A percentile compares a stretch with the other conserved stretches of the same genome.
phyloP scores from a whole-genome alignment of 2,888 invertebrate species.

The Trisateles emortualis region DNA sequence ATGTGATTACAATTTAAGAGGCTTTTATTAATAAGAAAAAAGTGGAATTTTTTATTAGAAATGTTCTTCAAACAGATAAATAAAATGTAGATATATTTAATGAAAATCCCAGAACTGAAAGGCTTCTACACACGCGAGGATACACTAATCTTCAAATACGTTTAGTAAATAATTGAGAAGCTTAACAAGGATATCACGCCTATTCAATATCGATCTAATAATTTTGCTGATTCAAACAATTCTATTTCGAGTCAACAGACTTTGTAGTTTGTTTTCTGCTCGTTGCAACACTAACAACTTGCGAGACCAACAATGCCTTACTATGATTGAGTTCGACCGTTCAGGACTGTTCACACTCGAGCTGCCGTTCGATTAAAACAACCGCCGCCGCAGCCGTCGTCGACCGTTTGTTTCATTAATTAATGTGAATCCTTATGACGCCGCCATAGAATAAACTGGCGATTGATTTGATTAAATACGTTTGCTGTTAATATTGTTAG shows the following conservation, averaged over 20 bases:
- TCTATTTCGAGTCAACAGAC: constrained; percentile 2
- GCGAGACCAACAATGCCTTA: constrained; percentile 27
- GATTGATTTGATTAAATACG: constrained; percentile 46
- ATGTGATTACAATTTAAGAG: constrained; percentile 18
- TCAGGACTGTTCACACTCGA: constrained; percentile 26
- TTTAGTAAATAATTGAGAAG: constrained; percentile 33
- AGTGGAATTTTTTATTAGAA: background rate
- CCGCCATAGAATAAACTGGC: constrained; percentile 22
- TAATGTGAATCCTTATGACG: constrained; percentile 48
- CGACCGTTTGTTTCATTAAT: constrained; percentile 36
- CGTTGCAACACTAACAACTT: constrained; percentile 15
- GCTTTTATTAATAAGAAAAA: constrained; percentile 9
- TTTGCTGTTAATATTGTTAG: constrained; percentile 10
- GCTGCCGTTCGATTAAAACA: constrained; percentile 34
- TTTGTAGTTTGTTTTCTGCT: constrained; percentile 18
- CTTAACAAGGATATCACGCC: constrained; percentile 34
- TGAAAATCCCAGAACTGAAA: no score
- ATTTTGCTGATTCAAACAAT: constrained; percentile 12
- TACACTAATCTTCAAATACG: background rate
- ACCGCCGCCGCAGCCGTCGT: no score
- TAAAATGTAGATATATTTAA: background rate
- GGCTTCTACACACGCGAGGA: background rate
- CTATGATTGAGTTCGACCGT: constrained; percentile 36
- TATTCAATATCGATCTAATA: constrained; percentile 33
- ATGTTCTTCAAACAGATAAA: background rate